Evolutionary conservation across 2,888 invertebrate species (phyloP).

Genomic region (Aproaerema taeniolella): DNA sequence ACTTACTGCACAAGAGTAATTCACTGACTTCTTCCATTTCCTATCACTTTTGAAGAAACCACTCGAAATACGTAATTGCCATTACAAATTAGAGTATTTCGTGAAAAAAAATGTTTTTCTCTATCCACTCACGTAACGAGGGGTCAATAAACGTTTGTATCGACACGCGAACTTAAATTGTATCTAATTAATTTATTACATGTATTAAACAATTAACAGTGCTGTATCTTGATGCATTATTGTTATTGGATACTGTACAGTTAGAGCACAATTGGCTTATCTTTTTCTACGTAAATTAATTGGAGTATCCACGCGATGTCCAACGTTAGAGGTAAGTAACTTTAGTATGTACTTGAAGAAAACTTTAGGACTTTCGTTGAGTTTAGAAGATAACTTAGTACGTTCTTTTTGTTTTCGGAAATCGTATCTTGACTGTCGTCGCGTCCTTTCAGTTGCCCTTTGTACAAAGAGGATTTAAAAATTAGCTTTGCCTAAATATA

Average conservation of each 20-base stretch:
- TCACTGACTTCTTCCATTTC: no score
- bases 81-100: conserved; percentile 47
- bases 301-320: conserved; percentile 59
- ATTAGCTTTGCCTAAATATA: no score
- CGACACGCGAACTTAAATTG: conserved; percentile 68
- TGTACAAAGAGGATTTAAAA: no score
- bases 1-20: no score
- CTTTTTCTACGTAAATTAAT: conserved; percentile 67
- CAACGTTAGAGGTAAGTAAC: no score
- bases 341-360: no score
- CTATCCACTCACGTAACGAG: conserved; percentile 40
- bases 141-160: conserved; percentile 44
- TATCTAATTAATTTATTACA: conserved; percentile 75
- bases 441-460: no score
- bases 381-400: no score
- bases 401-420: no score
- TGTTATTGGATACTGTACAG: conserved; percentile 60
- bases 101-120: conserved; percentile 18
- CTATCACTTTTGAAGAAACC: conserved; percentile 14
- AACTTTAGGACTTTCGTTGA: no score
- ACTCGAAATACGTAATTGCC: conserved; percentile 36
- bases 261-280: conserved; percentile 67
- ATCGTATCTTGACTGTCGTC: no score
- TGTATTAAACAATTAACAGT: conserved; percentile 73
- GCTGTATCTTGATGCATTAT: conserved; percentile 68